Conservation (phyloP, 1,140 invertebrate genomes). For the Onthophagus taurus region DNA sequence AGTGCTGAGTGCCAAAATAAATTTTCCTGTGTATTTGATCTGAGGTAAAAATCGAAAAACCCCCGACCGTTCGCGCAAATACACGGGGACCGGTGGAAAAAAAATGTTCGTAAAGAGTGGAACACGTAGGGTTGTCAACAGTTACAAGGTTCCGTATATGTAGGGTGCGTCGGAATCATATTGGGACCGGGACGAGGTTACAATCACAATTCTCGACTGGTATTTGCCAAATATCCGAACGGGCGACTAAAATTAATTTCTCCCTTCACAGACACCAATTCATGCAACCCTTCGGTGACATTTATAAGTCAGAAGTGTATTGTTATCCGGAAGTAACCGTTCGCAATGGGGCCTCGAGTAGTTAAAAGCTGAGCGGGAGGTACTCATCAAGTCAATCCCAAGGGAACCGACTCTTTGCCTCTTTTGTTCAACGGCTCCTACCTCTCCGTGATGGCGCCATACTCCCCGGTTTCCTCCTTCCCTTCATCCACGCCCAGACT, state of each 20-base stretch:
- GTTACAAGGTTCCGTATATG: no score
- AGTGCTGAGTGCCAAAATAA: no score
- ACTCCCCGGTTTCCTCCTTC: no score
- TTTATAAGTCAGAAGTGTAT: conserved; percentile 37
- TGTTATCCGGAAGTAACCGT: conserved; percentile 34
- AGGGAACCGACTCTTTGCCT: conserved; percentile 24
- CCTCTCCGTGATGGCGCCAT: neutral
- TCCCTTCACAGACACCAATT: conserved; percentile 35
- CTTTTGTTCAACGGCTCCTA: conserved; percentile 21
- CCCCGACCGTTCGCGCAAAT: no score
- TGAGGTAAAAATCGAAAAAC: no score
- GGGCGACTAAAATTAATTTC: conserved; percentile 36
- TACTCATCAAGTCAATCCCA: conserved; percentile 32
- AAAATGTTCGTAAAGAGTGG: no score
- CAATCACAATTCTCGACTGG: conserved; percentile 17
- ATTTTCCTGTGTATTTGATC: no score
- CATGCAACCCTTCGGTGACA: conserved; percentile 34
- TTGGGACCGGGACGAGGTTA: conserved; percentile 6
- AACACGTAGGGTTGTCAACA: no score
- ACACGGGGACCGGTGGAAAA: no score
- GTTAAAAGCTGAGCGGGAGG: conserved; percentile 33
- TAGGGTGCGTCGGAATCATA: conserved; percentile 9
- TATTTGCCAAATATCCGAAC: conserved; percentile 35
- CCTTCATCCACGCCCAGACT: neutral
- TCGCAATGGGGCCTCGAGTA: conserved; percentile 30